Conservation (phyloP, 2,113 vertebrate species). For the Pontoporia blainvillei region DNA sequence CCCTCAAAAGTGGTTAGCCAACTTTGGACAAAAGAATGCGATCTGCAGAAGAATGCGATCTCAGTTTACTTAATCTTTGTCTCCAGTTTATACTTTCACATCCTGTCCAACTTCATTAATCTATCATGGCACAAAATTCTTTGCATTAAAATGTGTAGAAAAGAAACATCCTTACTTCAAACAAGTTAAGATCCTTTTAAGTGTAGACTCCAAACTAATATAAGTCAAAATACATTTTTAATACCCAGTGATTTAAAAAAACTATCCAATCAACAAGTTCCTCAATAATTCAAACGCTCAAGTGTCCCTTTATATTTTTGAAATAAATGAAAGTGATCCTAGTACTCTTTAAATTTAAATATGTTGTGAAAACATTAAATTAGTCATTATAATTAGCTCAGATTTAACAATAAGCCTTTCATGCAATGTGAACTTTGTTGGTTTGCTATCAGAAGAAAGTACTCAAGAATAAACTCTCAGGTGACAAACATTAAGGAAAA, state of each 20-base stretch:
- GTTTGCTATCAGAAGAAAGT: conserved; percentile 13
- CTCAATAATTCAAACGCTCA: conserved; percentile 33
- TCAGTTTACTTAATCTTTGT: conserved; percentile 64
- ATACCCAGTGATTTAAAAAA: neutral
- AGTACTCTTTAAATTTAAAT: neutral
- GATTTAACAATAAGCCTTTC: neutral
- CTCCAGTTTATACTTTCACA: conserved; percentile 61
- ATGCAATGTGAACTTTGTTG: neutral
- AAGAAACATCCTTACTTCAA: conserved; percentile 37
- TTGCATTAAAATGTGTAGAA: neutral
- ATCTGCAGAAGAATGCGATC: conserved; percentile 43
- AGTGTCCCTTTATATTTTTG: neutral
- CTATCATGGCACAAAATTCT: conserved; percentile 18
- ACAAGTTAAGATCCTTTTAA: conserved; percentile 43
- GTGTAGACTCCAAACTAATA: conserved; percentile 10
- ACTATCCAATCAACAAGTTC: neutral
- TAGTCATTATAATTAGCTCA: neutral
- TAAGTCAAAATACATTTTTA: conserved; percentile 52
- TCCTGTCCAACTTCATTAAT: conserved; percentile 51
- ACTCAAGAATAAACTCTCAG: neutral
- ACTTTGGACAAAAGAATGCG: conserved; percentile 44
- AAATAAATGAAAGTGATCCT: conserved; percentile 2
- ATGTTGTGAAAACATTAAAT: neutral
- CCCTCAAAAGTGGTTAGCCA: conserved; percentile 61
- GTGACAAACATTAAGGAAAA: neutral